Evolutionary conservation across 2,888 invertebrate genomes (phyloP), one percentile per base, ranked within the genome.

Genomic region (Chrysomela aeneicollis): DNA sequence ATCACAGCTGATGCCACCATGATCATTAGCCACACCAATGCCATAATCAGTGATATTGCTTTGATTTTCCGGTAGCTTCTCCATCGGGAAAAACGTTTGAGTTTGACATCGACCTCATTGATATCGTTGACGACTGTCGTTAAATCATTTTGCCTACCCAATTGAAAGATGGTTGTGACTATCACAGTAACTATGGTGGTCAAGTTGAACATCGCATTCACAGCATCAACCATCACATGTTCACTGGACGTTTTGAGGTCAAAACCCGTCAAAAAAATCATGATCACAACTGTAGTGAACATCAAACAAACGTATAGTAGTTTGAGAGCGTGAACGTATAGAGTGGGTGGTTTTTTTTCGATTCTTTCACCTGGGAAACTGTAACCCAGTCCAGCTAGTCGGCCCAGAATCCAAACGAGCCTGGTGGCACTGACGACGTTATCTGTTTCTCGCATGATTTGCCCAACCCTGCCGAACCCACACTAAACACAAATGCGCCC

Each of bases 321-420:
- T 22, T 26, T 60, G 10, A 52, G 46, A 54, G 47, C 10, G 17
- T 1, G 32, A 18, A 58, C 59, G 9, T 1, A 26, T 17, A 17
- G 15, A 8, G 19, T 54, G 12, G 10, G 10, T 15, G 32, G 30
- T 51, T 17, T 26, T 30, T 59, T 59, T 15, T 17, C 32, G 22
- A 59, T 22, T 51, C 51, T 62, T 42, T 42, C 59, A 49, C 19
- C 54, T 10, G 64, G 53, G 4, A 61, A 54, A 32, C 63, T 50
- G 47, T 66, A 60, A 46, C 66, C 64, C 18, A 72, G 58, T 19
- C 71, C 71, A 30, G 69, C 68, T 18, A 70, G 57, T 64, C 67
- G 70, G 47, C 64, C 54, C 2, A 70, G 63, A 15, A 64, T 62
- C 63, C 71, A 68, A 19, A 66, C 50, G 8, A 65, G 65, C 46